phyloP scores from a whole-genome alignment of 1,140 invertebrate species.

The Lepeophtheirus salmonis region DNA sequence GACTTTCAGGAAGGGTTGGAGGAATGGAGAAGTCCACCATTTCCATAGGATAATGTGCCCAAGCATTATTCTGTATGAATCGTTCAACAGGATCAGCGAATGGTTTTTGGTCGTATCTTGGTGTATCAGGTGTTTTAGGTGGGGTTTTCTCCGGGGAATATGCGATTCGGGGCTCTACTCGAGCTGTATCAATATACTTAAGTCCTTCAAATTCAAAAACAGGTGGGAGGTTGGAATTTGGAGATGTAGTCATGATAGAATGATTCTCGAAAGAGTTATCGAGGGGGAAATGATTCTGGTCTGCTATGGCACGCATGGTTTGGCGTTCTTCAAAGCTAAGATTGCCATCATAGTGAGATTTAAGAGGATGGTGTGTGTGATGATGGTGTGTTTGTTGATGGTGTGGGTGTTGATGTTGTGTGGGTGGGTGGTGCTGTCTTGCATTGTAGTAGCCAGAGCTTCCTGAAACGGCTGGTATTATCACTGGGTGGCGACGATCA shows the following conservation, averaged over 20 bases:
- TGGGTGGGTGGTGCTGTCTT: neutral
- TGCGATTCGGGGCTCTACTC: slow-evolving; percentile 11
- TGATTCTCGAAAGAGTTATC: neutral
- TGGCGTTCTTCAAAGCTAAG: neutral
- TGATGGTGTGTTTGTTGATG: neutral
- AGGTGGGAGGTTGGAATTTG: neutral
- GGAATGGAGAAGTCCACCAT: neutral
- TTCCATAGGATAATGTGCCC: neutral
- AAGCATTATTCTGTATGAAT: neutral
- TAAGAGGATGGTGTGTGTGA: too few species aligned
- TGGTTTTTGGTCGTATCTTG: neutral
- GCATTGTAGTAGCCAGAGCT: neutral
- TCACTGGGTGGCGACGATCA: neutral
- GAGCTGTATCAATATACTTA: slow-evolving; percentile 16
- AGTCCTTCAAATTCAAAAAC: slow-evolving; percentile 13
- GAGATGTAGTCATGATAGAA: neutral
- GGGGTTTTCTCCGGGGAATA: slow-evolving; percentile 15
- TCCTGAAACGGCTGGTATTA: neutral
- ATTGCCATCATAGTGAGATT: neutral
- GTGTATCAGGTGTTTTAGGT: slow-evolving; percentile 6
- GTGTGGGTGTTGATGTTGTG: neutral
- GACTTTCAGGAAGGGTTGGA: neutral
- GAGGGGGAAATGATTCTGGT: neutral
- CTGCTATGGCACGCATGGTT: neutral
- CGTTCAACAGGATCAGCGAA: neutral